Evolutionary conservation across 2,113 vertebrate species (phyloP).

Genomic region (Atrichornis clamosus): DNA sequence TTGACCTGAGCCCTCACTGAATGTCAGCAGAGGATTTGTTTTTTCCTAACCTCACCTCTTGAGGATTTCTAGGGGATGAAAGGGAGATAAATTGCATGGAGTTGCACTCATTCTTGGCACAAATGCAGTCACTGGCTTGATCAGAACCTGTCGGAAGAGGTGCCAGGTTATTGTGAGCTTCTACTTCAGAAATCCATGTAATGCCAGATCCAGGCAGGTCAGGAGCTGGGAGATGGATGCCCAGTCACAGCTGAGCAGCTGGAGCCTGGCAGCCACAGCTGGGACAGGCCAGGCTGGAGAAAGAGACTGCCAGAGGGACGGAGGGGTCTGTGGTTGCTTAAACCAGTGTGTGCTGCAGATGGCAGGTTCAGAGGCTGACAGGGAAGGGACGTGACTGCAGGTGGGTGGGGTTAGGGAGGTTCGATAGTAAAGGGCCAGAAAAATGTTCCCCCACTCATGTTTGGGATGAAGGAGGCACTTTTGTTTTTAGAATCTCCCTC

Average conservation of each 20-base stretch:
- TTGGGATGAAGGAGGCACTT: not conserved
- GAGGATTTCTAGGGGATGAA: not conserved
- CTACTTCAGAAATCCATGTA: not conserved
- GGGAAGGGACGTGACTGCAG: not conserved
- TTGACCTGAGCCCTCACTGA: not conserved
- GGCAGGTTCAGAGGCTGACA: not conserved
- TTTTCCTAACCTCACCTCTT: not conserved
- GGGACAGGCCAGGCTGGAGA: not conserved
- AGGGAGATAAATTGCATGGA: not conserved
- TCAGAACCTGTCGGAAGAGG: not conserved
- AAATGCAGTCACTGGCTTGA: not conserved
- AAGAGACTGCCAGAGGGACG: not conserved
- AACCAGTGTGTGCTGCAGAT: not conserved
- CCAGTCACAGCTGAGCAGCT: not conserved
- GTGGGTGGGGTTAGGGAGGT: too few species aligned
- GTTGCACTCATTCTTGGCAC: not conserved
- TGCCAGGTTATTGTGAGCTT: not conserved
- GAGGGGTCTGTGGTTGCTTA: not conserved
- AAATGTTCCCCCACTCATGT: rapidly evolving
- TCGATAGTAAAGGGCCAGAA: not conserved
- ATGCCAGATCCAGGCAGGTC: not conserved
- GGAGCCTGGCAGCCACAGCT: not conserved
- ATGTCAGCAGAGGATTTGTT: not conserved
- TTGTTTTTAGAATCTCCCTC: not conserved
- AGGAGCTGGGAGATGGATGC: not conserved